Evolutionary conservation across 2,797 vertebrate species (phyloP), one percentile per base, ranked within the genome.

Genomic region (Antennarius maculatus): DNA sequence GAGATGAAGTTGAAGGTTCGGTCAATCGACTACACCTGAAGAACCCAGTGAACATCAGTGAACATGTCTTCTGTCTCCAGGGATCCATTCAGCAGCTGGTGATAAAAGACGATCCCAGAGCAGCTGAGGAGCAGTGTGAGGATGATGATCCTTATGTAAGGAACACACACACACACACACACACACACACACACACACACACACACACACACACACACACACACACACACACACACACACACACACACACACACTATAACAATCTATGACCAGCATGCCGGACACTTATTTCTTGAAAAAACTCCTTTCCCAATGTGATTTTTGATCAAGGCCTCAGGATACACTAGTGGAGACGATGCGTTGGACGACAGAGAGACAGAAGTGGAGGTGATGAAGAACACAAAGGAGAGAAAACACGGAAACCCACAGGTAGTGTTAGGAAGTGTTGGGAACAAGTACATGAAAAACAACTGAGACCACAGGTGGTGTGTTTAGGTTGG

Each of bases 11-110:
- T 10, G 37, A 11, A 5, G 8, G 31, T 34, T 39, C 10, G 2
- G 37, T 39, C 5, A 34, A 34, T 34, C 5, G 5, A 34, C 8
- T 34, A 4, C 8, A 34, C 31, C 31, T 34, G 31, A 6, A 34
- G 5, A 6, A 34, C 31, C 31, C 23, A 23, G 23, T 23, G 23
- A 23, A 23, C 23, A 23, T 23, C 37, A 39, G 16, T 49, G 18
- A 49, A 49, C 7, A 4, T 27, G 18, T 17, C 27, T 14, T 53
- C 31, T 58, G 23, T n/a, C 0, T 63, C 14, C 55, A 97, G 96
- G 96, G 96, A 4, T 95, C 94, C 0, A 94, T 98, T 69, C 96
- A 97, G 83, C 95, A 97, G 73, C 90, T 98, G 62, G 90, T 91
- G 37, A 87, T 98, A 75, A 94, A 92, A 70, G 77, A 92, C 2